Percentiles rank a stretch among this genome's conserved stretches.
Conservation (phyloP, 2,797 vertebrate genomes). For the Melanotaenia nigrans region DNA sequence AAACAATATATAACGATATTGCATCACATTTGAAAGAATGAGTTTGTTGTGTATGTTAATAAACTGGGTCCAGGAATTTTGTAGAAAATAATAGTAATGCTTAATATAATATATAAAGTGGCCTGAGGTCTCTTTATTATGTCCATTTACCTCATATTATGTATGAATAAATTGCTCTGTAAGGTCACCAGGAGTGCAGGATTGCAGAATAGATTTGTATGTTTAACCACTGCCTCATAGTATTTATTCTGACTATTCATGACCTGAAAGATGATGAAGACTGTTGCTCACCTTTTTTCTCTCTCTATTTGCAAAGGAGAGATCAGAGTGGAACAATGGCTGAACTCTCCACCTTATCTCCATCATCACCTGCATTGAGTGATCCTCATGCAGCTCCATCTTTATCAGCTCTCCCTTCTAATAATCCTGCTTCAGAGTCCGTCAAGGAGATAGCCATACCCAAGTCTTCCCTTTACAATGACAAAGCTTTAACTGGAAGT, state of each 20-base stretch:
- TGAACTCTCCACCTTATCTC: conserved; percentile 78
- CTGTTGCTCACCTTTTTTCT: conserved; percentile 5
- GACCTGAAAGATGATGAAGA: neutral
- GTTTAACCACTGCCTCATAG: neutral
- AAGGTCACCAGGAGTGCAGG: neutral
- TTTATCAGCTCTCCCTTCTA: conserved; percentile 51
- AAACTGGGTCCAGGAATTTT: neutral
- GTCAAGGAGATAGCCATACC: conserved; percentile 50
- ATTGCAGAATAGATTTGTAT: neutral
- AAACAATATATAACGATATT: neutral
- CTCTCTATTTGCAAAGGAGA: conserved; percentile 52
- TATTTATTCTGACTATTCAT: neutral
- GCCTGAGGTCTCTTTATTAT: neutral
- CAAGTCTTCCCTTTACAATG: conserved; percentile 78
- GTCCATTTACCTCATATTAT: neutral
- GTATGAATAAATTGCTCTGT: neutral
- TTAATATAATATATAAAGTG: neutral
- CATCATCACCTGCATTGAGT: conserved; percentile 73
- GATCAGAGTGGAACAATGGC: conserved; percentile 77
- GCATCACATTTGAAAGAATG: neutral
- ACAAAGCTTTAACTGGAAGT: conserved; percentile 64
- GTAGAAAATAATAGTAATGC: neutral
- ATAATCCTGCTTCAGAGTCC: conserved; percentile 50
- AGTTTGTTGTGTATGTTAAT: neutral
- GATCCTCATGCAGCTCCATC: conserved; percentile 67